phyloP scores from a whole-genome alignment of 2,113 vertebrate species.

The crab-eating macaque (Macaca fascicularis) region T2T-MFA8v1.1 NC_088380.1:100704501-100705000 shows the following conservation, averaged over 20 bases:
- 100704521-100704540: neutral
- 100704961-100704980: slow-evolving; percentile 1
- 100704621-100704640: neutral
- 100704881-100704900: slow-evolving; percentile 70
- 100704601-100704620: neutral
- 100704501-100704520: neutral
- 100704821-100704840: slow-evolving; percentile 67
- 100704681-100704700: neutral
- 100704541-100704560: neutral
- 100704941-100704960: slow-evolving; percentile 1
- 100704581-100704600: neutral
- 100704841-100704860: slow-evolving; percentile 48
- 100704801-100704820: slow-evolving; percentile 6
- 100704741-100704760: neutral
- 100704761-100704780: neutral
- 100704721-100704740: neutral
- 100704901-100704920: slow-evolving; percentile 69
- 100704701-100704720: too few relatives aligned
- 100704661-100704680: neutral
- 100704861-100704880: slow-evolving; percentile 50
- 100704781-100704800: neutral
- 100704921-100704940: neutral
- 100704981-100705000: neutral
- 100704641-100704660: neutral
- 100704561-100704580: neutral